Percentiles rank a stretch among this genome's conserved stretches.
These are phyloP conservation scores for Jordanella pulchra DNA, from an alignment of 2,797 vertebrate genomes.

Conservation along the genomic window DNA sequence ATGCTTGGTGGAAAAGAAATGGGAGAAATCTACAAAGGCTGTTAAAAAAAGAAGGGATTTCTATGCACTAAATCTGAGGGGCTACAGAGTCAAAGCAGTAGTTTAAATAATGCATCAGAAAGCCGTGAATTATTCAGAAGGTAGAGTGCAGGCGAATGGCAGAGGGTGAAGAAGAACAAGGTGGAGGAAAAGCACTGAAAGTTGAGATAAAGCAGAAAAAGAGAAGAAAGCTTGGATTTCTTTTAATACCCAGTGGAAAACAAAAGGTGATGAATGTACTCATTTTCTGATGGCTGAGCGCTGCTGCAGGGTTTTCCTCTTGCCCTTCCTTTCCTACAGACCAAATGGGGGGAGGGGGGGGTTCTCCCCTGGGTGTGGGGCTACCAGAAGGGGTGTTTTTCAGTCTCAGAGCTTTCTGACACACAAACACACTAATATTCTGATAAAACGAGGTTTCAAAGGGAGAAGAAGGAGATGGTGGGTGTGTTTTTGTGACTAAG, in stretches of 20 bases:
- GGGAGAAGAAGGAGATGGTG: conserved; percentile 25
- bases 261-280: conserved; percentile 49
- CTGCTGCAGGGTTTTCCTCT: conserved; percentile 41
- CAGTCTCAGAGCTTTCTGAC: conserved; percentile 38
- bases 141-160: conserved; percentile 10
- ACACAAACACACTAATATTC: conserved; percentile 30
- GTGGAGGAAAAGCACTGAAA: conserved; percentile 29
- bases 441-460: conserved; percentile 25
- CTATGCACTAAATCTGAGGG: conserved; percentile 17
- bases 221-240: conserved; percentile 19
- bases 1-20: conserved; percentile 1
- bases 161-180: conserved; percentile 22
- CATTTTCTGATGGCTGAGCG: conserved; percentile 42
- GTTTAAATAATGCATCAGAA: conserved; percentile 62
- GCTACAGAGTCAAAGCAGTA: conserved; percentile 16
- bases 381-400: conserved; percentile 55
- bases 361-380: conserved; percentile 51
- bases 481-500: conserved; percentile 15
- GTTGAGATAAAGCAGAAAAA: conserved; percentile 35
- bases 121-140: conserved; percentile 62
- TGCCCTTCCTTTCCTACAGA: conserved; percentile 44
- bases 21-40: conserved; percentile 10
- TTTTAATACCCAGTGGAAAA: conserved; percentile 50
- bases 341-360: conserved; percentile 20
- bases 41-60: not conserved